phyloP scores from a whole-genome alignment of 2,888 invertebrate genomes.

The Acholoe squamosa region DNA sequence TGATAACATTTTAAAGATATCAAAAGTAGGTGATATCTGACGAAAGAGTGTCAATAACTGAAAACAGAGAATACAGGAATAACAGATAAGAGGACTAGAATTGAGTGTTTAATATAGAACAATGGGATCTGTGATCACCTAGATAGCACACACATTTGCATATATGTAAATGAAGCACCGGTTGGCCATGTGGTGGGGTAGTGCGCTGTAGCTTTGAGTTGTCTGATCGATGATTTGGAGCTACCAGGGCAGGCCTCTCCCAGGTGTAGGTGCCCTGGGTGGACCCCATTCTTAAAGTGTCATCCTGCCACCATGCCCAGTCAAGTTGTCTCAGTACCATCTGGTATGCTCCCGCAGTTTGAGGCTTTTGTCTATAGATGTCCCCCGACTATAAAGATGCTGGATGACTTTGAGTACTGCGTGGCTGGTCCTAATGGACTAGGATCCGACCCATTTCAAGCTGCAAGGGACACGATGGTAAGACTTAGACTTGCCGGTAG shows the following conservation, averaged over 20 bases:
- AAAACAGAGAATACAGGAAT: not conserved
- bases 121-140: too few relatives aligned
- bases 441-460: not conserved
- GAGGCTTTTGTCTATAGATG: not conserved
- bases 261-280: too few relatives aligned
- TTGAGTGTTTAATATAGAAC: too few relatives aligned
- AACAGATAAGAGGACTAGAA: not conserved
- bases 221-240: not conserved
- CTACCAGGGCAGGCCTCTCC: too few relatives aligned
- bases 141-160: too few relatives aligned
- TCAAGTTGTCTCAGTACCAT: not conserved
- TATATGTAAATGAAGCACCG: not conserved
- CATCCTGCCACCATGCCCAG: not conserved
- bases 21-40: not conserved
- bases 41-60: not conserved
- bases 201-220: not conserved
- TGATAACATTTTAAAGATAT: not conserved
- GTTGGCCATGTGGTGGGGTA: not conserved
- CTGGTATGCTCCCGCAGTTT: not conserved
- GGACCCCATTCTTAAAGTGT: not conserved
- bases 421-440: not conserved
- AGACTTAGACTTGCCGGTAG: too few relatives aligned
- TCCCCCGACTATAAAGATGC: not conserved
- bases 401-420: not conserved
- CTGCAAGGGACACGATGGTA: too few relatives aligned